These are phyloP conservation scores for Phalacrocorax carbo DNA, from an alignment of 2,113 vertebrate species.

Conservation along the genomic window DNA sequence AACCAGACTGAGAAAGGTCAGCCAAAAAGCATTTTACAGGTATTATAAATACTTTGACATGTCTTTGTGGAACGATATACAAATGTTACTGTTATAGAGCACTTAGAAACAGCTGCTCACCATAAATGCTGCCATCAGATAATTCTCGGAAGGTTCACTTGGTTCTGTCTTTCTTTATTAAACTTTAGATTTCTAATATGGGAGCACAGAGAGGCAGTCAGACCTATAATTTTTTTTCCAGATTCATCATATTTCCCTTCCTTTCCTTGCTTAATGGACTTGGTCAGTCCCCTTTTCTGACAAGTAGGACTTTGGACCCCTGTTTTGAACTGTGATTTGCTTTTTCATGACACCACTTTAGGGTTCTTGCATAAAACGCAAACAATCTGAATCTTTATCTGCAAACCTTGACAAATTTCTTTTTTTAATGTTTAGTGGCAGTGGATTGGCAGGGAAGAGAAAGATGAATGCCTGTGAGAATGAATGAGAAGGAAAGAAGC, in stretches of 20 bases:
- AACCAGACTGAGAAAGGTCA: conserved; percentile 49
- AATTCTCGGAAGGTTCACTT: not conserved
- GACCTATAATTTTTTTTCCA: not conserved
- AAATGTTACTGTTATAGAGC: not conserved
- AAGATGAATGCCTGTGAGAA: not conserved
- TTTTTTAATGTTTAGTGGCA: not conserved
- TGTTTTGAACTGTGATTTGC: not conserved
- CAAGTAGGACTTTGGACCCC: not conserved
- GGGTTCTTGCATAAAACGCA: not conserved
- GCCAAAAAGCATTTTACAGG: not conserved
- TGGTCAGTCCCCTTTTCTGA: not conserved
- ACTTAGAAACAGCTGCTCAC: not conserved
- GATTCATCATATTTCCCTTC: not conserved
- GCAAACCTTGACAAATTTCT: not conserved
- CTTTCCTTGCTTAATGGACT: not conserved
- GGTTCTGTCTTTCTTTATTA: not conserved
- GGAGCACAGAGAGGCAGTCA: not conserved
- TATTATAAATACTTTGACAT: not conserved
- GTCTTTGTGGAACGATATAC: not conserved
- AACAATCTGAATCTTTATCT: not conserved
- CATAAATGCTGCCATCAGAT: not conserved
- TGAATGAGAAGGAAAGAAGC: not conserved
- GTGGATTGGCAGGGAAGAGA: not conserved
- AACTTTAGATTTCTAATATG: not conserved
- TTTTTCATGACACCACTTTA: not conserved